Evolutionary conservation across 2,888 invertebrate genomes (phyloP), one percentile per base, ranked within the genome.

Genomic region (Caenorhabditis imperialis): DNA sequence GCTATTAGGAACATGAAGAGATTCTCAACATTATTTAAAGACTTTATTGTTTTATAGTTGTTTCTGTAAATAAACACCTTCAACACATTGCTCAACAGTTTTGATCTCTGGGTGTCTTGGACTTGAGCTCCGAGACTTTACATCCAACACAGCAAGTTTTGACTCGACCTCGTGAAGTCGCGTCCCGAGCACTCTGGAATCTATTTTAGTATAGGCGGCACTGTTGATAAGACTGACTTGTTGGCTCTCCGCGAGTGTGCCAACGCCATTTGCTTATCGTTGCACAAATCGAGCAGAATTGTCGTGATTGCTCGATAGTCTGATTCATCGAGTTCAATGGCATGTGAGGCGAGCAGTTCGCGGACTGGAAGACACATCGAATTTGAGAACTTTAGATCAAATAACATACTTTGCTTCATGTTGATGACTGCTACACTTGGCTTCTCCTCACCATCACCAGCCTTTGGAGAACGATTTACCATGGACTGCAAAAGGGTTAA

Each of bases 161-260:
- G 80, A 40, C 35, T 94, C 94, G 48, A 94, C 89, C 89, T 94
- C 94, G n/a, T 92, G 91, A 82, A 94, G 92, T 89, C 94, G 91
- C 71, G 91, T 91, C 0, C 94, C 94, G 63, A 94, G 89, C 80
- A 94, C 93, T 89, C 94, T 94, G 77, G 70, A 83, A 7, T 30
- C 30, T 7, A 30, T n/a, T n/a, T n/a, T n/a, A n/a, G n/a, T n/a
- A n/a, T n/a, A n/a, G n/a, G n/a, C n/a, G n/a, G n/a, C n/a, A n/a
- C n/a, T n/a, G n/a, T n/a, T n/a, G 6, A 23, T 35, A 38, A 42
- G 18, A 42, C 67, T 42, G 14, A 93, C 93, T 92, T 93, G 89
- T 94, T 95, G 5, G 94, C 93, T 89, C 93, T 93, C 85, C 93
- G 92, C 85, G 94, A 94, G 89, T 94, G 94, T 75, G 92, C 92